These are phyloP conservation scores for Drosophila punjabiensis DNA, from an alignment of 1,140 invertebrate species.

Conservation along the genomic window DNA sequence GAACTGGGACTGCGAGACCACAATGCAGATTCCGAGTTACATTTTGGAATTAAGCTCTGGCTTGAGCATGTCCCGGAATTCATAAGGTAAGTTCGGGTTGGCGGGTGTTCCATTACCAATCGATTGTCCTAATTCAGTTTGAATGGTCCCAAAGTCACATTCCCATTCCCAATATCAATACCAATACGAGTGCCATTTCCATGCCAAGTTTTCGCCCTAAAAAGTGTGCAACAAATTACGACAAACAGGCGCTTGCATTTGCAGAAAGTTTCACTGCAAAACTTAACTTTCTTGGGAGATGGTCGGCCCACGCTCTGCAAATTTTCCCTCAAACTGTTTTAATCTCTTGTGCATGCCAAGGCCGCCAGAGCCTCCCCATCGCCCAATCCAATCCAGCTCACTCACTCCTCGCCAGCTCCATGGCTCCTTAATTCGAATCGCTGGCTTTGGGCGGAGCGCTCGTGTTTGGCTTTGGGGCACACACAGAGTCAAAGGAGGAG, in stretches of 20 bases:
- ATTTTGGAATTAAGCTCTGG: constrained; percentile 43
- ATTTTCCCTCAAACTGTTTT: constrained; percentile 52
- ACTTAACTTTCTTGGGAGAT: constrained; percentile 51
- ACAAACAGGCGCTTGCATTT: constrained; percentile 50
- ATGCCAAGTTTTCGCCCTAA: constrained; percentile 11
- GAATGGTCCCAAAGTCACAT: background rate
- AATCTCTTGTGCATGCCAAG: constrained; percentile 60
- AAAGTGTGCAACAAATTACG: constrained; percentile 52
- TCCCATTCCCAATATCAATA: background rate
- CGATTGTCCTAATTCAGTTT: constrained; percentile 34
- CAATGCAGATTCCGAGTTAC: constrained; percentile 47
- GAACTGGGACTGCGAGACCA: constrained; percentile 25
- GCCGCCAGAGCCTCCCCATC: background rate
- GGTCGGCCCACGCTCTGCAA: constrained; percentile 28
- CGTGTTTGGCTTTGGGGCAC: constrained; percentile 41
- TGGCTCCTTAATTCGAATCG: constrained; percentile 38
- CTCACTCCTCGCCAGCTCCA: constrained; percentile 1
- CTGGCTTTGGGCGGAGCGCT: constrained; percentile 28
- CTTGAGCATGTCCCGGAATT: constrained; percentile 18
- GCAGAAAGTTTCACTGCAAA: constrained; percentile 52
- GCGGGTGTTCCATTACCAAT: constrained; percentile 34
- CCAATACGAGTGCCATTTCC: background rate
- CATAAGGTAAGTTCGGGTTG: background rate
- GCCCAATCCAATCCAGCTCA: background rate
- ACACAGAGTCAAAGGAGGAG: constrained; percentile 6